Evolutionary conservation across 2,888 invertebrate genomes (phyloP).

Genomic region (Limnephilus lunatus): DNA sequence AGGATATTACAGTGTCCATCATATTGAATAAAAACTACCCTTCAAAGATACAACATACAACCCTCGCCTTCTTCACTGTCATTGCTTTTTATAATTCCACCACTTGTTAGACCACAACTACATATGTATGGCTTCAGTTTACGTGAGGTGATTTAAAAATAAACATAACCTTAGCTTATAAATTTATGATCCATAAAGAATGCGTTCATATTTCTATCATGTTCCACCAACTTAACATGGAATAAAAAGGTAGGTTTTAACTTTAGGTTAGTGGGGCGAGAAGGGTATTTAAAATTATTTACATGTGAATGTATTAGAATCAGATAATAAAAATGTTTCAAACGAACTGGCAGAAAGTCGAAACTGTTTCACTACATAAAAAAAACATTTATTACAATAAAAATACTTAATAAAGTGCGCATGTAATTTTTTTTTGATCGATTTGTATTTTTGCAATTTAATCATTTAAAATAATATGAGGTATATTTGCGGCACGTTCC

Average conservation of each 20-base stretch:
- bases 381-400: too few species aligned
- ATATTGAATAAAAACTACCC: slow-evolving; percentile 17
- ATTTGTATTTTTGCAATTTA: too few species aligned
- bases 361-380: too few species aligned
- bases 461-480: too few species aligned
- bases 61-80: slow-evolving; percentile 37
- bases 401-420: too few species aligned
- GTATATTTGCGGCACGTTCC: too few species aligned
- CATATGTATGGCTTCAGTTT: slow-evolving; percentile 51
- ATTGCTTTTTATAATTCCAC: slow-evolving; percentile 27
- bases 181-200: slow-evolving; percentile 15
- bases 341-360: not conserved
- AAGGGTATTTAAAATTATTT: not conserved
- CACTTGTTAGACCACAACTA: slow-evolving; percentile 14
- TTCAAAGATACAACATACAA: slow-evolving; percentile 6
- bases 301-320: not conserved
- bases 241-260: not conserved
- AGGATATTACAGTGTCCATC: not conserved
- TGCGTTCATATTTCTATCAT: not conserved
- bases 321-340: not conserved
- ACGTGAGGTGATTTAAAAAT: slow-evolving; percentile 9
- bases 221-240: not conserved
- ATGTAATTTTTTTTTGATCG: too few species aligned
- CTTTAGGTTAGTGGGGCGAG: slow-evolving; percentile 15
- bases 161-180: slow-evolving; percentile 11